Base-by-base conservation (phyloP, 2,113 vertebrate species). In the Rhinogobius similis region DNA sequence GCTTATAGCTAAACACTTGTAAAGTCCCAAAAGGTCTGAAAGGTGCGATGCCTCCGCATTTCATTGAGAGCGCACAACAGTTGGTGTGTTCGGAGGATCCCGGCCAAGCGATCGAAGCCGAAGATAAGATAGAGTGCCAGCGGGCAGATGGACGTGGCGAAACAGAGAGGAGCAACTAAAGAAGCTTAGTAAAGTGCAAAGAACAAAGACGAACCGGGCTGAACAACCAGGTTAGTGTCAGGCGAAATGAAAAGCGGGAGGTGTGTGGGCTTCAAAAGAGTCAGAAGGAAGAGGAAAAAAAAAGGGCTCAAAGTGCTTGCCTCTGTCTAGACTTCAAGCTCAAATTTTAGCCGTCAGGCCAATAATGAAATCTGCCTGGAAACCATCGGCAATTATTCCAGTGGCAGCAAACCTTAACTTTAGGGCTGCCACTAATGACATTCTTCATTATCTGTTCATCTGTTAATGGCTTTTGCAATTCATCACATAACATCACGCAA, bases 81-180 rank as follows among this genome's bases (percentile, higher is more conserved):
- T 89, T 87, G 83, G 87, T 86, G 85, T 78, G 83, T 83, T 85
- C 65, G 52, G 63, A 70, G 16, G 83, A 79, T 82, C 69, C 73
- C 16, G 70, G 86, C 87, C 84, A 90, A 90, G 63, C 62, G 90
- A 91, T 89, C 66, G 81, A 85, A 80, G 80, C 83, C 43, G 77
- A 16, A 86, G 87, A 91, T 89, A 89, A 85, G 84, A 84, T 58
- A 68, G 70, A 80, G 83, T 68, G 82, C 84, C 82, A 82, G 76
- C 63, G 82, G 86, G 87, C 88, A 90, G 87, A 89, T 77, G 87
- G 88, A 88, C 82, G 65, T 27, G 43, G 82, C 76, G 84, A 85
- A 88, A 89, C 76, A 72, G 76, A 89, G 89, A 84, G 32, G 77
- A 81, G 58, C 23, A 71, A 77, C 79, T 75, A 81, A 73, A 82